Conservation (phyloP, 35 echinoderm and acorn worm genomes). For the Holothuria glaberrima region DNA sequence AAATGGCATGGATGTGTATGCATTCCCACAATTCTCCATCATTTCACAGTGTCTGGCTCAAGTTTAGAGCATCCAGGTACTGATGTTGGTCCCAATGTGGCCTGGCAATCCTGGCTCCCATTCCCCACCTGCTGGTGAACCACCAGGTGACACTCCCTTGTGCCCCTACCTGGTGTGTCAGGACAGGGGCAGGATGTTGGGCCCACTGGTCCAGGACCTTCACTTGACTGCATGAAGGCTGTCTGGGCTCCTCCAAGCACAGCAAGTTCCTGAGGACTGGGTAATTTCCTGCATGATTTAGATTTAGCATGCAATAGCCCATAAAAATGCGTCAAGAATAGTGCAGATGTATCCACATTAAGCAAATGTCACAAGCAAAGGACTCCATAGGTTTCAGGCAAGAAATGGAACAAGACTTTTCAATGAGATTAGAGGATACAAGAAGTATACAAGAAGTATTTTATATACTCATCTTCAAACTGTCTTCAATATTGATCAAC, state of each 20-base stretch:
- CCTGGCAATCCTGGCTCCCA: background rate
- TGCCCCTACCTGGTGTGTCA: background rate
- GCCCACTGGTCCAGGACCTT: background rate
- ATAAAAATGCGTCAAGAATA: too few species aligned
- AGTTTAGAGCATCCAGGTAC: background rate
- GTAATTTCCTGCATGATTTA: too few species aligned
- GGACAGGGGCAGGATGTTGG: background rate
- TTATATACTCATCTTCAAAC: too few species aligned
- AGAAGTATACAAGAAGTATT: too few species aligned
- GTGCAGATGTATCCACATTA: too few species aligned
- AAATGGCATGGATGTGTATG: background rate
- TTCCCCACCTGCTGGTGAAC: background rate
- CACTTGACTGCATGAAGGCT: conserved; percentile 1
- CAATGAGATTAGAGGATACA: too few species aligned
- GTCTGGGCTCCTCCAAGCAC: background rate
- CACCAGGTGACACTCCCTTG: background rate
- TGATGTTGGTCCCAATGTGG: background rate
- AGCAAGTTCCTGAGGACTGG: background rate
- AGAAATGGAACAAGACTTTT: too few species aligned
- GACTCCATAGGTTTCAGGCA: too few species aligned
- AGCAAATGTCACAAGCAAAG: too few species aligned
- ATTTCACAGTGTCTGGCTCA: background rate
- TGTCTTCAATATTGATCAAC: too few species aligned
- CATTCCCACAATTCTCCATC: background rate
- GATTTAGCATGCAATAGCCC: too few species aligned